phyloP scores from a whole-genome alignment of 2,888 invertebrate species.

The Acanthosepion pharaonis region DNA sequence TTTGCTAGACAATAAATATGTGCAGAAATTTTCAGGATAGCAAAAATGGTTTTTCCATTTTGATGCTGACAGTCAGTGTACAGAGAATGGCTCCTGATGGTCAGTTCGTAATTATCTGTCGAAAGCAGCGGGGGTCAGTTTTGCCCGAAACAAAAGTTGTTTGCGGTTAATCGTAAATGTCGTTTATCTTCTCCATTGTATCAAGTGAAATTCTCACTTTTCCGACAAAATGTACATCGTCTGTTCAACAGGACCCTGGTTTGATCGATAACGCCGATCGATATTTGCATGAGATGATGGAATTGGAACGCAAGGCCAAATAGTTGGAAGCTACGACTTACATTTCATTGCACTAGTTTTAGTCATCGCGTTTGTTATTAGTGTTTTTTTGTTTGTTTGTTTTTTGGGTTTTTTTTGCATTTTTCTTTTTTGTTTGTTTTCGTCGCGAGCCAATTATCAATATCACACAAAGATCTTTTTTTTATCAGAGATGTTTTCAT shows the following conservation, averaged over 20 bases:
- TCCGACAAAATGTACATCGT: background rate
- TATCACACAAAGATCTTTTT: no score
- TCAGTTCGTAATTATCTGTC: background rate
- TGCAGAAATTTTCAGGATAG: background rate
- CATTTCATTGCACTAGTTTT: no score
- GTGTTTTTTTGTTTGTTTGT: no score
- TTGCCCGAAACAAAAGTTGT: background rate
- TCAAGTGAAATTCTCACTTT: background rate
- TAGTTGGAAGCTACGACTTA: no score
- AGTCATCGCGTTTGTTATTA: no score
- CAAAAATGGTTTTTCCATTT: background rate
- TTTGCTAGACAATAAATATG: background rate
- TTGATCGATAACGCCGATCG: no score
- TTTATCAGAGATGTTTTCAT: no score
- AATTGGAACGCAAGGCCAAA: no score
- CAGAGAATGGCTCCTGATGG: background rate
- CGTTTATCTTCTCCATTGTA: background rate
- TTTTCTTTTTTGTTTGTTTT: no score
- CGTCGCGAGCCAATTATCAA: no score
- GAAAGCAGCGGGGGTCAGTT: background rate
- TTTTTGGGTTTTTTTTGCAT: no score
- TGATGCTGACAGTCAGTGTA: background rate
- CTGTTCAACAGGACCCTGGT: background rate
- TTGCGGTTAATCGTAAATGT: background rate
- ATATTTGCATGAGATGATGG: no score